Evolutionary conservation across 1,140 invertebrate species (phyloP), one percentile per base, ranked within the genome.

Genomic region (Ctenoplectra terminalis): DNA sequence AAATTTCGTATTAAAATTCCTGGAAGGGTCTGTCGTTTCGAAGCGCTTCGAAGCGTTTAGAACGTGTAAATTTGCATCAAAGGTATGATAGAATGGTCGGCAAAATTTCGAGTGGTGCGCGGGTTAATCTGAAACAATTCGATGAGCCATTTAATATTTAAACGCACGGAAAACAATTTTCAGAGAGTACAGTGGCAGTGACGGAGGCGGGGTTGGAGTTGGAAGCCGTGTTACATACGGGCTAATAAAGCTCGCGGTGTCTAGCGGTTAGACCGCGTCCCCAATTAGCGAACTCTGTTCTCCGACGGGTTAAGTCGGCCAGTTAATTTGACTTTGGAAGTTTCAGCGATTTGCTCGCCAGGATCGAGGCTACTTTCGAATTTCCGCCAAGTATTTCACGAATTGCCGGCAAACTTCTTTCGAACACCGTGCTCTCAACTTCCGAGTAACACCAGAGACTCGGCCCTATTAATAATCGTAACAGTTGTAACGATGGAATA

Each of bases 291-390:
- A 26, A 58, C 50, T 69, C 64, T 8, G 31, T 26, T 17, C 15
- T 34, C n/a, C 46, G 60, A 20, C 52, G 37, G 15, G 52, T 77
- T 56, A 70, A 77, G 63, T 77, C 64, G 50, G 40, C 50, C 37
- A 20, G 64, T 70, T 69, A 77, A 77, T 69, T 77, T 56, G 50
- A 69, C 64, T 77, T 77, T 29, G 29, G 15, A 46, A 77, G 52
- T 46, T 77, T 7, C 29, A 15, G 13, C 50, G 50, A 76, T 76
- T 67, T 23, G 9, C 31, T 7, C 20, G 17, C 0, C 29, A 9
- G 8, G 17, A 17, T 75, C 48, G 17, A 15, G 26, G 26, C 26
- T 37, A 50, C 37, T 69, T 34, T 29, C 43, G 13, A 52, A 75
- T 37, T n/a, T 37, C 23, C n/a, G 9, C 4, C 72, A 37, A 64